Percentiles rank a stretch among this genome's conserved stretches.
Evolutionary conservation across 2,888 invertebrate genomes (phyloP).

Genomic region (Drosophila dives): DNA sequence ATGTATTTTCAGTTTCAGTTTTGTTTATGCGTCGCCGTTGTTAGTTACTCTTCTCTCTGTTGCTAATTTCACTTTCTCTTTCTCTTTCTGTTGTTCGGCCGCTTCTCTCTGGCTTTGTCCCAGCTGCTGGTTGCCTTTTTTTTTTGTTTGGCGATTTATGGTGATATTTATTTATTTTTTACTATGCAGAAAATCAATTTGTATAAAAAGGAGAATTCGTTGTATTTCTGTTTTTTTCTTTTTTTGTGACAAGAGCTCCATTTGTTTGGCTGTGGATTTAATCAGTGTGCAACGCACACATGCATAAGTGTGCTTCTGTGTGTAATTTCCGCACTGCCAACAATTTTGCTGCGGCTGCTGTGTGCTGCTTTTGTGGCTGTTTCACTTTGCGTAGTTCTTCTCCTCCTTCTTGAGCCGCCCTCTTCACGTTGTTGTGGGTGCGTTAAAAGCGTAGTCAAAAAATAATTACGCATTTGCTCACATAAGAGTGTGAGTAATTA

Average conservation of each 20-base stretch:
- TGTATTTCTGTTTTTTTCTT: slow-evolving; percentile 34
- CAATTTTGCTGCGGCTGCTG: slow-evolving; percentile 29
- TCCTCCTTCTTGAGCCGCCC: neutral
- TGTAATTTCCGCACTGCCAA: slow-evolving; percentile 15
- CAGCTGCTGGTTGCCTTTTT: slow-evolving; percentile 58
- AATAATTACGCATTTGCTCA: slow-evolving; percentile 47
- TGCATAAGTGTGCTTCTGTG: slow-evolving; percentile 8
- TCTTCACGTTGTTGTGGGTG: slow-evolving; percentile 8
- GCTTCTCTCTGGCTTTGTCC: slow-evolving; percentile 20
- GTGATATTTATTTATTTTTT: slow-evolving; percentile 6
- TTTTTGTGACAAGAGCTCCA: slow-evolving; percentile 34
- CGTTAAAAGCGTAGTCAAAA: slow-evolving; percentile 35
- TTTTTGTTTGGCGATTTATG: slow-evolving; percentile 2
- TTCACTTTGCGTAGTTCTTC: slow-evolving; percentile 12
- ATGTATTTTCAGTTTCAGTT: slow-evolving; percentile 62
- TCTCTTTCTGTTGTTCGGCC: slow-evolving; percentile 4
- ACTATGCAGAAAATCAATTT: slow-evolving; percentile 19
- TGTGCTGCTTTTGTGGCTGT: slow-evolving; percentile 17
- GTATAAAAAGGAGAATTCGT: slow-evolving; percentile 60
- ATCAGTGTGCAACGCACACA: slow-evolving; percentile 28
- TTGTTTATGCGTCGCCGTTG: slow-evolving; percentile 62
- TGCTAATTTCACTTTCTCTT: slow-evolving; percentile 2
- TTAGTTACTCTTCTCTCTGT: slow-evolving; percentile 11
- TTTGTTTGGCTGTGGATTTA: slow-evolving; percentile 38
- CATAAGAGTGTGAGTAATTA: slow-evolving; percentile 3